Evolutionary conservation across 2,797 vertebrate species (phyloP), one percentile per base, ranked within the genome.

Genomic region (Sylvilagus floridanus): DNA sequence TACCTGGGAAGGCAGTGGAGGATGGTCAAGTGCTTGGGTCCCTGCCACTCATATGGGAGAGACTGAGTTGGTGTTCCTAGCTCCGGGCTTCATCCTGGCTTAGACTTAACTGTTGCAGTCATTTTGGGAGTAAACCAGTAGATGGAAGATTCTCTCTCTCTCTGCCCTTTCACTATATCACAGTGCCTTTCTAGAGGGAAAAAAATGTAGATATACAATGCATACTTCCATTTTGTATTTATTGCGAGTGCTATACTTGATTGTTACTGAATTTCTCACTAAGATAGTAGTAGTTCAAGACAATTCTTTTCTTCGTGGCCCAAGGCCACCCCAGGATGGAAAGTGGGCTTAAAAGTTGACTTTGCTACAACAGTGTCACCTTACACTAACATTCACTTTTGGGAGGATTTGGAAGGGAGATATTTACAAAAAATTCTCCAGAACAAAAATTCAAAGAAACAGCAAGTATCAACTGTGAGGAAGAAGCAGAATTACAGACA

Each of bases 381-480:
- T 85, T 57, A 78, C 82, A 12, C 12, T 78, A 62, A 68, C 21
- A 26, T 54, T 22, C 1, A 47, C 9, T 57, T 85, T 35, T 32
- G 26, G 7, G 22, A 12, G 10, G 21, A 50, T 84, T 66, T 96
- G 62, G 78, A 95, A 65, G 37, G 50, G 42, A 28, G 6, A 37
- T 90, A 71, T 84, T 93, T 89, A 54, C 0, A 66, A 68, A 81
- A 88, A 47, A 21, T 50, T 83, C 32, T 94, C 63, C 10, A 84
- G 62, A 84, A 37, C 86, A 50, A 83, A 52, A 63, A 42, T 81
- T 26, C 11, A 94, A 50, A 65, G 72, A 72, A 96, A 68, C 62
- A 88, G n/a, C 57, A 90, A 54, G 76, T 69, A 87, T 4, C 72
- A 88, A 9, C 42, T 84, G 75, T 91, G 84, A 78, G 79, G 52